Conservation (phyloP, 2,888 invertebrate genomes). For the Dioctria rufipes region DNA sequence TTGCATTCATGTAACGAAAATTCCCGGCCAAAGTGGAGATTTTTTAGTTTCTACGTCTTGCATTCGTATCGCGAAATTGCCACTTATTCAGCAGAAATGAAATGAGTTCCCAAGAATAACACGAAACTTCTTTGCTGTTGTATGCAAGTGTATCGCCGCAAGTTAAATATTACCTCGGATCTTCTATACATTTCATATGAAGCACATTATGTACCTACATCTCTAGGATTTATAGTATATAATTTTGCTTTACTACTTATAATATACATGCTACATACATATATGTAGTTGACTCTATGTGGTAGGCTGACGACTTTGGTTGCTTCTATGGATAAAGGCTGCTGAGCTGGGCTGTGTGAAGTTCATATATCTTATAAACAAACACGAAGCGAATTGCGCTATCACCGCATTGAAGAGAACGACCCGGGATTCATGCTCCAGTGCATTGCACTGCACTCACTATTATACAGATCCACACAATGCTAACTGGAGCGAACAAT, state of each 20-base stretch:
- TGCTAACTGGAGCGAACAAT: slow-evolving; percentile 42
- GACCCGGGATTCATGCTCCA: slow-evolving; percentile 14
- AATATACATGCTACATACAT: too few relatives aligned
- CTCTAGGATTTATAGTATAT: not conserved
- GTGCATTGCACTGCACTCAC: slow-evolving; percentile 4
- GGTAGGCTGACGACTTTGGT: not conserved
- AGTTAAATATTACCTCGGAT: slow-evolving; percentile 39
- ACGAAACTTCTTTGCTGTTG: not conserved
- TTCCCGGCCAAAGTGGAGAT: not conserved
- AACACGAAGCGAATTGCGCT: not conserved
- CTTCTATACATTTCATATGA: slow-evolving; percentile 14
- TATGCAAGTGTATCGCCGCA: slow-evolving; percentile 22
- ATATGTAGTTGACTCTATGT: not conserved
- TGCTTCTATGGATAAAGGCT: not conserved
- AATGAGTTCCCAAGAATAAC: slow-evolving; percentile 40
- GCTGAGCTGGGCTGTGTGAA: not conserved
- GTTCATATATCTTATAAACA: not conserved
- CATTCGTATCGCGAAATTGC: slow-evolving; percentile 27
- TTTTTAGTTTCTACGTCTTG: slow-evolving; percentile 1
- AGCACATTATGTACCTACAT: not conserved
- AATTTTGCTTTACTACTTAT: not conserved
- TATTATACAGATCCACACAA: not conserved
- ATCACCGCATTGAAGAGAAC: slow-evolving; percentile 11
- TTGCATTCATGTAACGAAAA: too few relatives aligned
- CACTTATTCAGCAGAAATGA: slow-evolving; percentile 29